phyloP scores from a whole-genome alignment of 2,797 vertebrate species.

The Tolypeutes matacus region DNA sequence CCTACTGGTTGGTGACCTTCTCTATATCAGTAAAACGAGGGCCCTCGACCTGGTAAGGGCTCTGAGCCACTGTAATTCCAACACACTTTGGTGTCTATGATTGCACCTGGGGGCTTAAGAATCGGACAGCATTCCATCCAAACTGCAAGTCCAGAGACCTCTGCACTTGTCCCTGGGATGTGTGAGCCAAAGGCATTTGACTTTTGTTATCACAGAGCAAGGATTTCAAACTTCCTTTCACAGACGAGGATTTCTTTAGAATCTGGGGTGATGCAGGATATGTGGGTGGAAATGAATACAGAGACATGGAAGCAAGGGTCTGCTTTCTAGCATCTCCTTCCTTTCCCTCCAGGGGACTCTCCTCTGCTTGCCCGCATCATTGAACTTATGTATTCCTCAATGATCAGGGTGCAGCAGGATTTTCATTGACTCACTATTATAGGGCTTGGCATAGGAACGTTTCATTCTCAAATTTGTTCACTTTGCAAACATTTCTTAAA shows the following conservation, averaged over 20 bases:
- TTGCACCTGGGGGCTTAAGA: background rate
- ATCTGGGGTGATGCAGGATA: accelerated
- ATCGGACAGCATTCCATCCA: accelerated
- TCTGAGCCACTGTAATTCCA: too few species aligned
- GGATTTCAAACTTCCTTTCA: background rate
- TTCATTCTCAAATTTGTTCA: accelerated
- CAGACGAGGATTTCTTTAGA: too few species aligned
- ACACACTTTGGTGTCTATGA: too few species aligned
- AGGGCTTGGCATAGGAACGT: accelerated
- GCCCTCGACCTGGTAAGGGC: too few species aligned
- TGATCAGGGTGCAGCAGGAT: accelerated
- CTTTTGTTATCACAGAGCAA: background rate
- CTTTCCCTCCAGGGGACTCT: accelerated
- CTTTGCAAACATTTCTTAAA: accelerated
- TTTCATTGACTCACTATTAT: accelerated
- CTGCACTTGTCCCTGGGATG: background rate
- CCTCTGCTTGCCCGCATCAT: too few species aligned
- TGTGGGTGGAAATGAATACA: too few species aligned
- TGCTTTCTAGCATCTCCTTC: background rate
- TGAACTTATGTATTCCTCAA: accelerated
- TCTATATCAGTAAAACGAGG: accelerated
- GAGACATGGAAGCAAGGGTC: too few species aligned
- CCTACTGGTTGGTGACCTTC: background rate
- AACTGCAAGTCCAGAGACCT: background rate
- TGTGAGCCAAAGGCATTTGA: accelerated